Base-by-base conservation (phyloP, 1,140 invertebrate species). In the Calliopsis andreniformis region DNA sequence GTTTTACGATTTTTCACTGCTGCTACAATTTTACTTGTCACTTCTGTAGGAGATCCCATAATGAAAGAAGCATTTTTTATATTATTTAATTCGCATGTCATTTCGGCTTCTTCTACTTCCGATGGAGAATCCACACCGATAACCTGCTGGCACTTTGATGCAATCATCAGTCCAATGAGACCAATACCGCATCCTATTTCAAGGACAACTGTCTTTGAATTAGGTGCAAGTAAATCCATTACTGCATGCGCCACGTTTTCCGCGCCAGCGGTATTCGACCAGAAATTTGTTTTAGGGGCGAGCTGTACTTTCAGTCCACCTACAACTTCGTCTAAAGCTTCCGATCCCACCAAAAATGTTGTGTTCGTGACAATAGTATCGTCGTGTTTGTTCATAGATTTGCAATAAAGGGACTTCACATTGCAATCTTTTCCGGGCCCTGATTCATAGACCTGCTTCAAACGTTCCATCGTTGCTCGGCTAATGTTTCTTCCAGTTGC, bases 161-260 rank as follows among this genome's bases (percentile, higher is more conserved):
- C 88, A 75, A 92, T 58, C 79, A 90, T 89, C 43, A 92, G 82
- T 49, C 91, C 90, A 55, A 91, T 87, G 0, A 92, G 79, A 20
- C 91, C 91, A 59, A 91, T 88, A 16, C 91, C 91, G 69, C 91
- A 92, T 56, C 91, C 91, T 59, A 92, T 86, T 87, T 92, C 91
- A 47, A 92, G 78, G n/a, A 92, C 73, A 16, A 87, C 89, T 12
- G 81, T 86, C 68, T 87, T 91, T 43, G 77, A 71, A 10, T 77
- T 84, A 1, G 88, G 90, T 6, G 70, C 53, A 30, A 92, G 73
- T n/a, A 90, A 76, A 55, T 90, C 87, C 51, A 77, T 73, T 16
- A 92, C 87, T 10, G 89, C 79, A 43, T 87, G 88, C 3, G 87
- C 87, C 14, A 92, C 77, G 72, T 87, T 83, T 82, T 90, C 90